These are phyloP conservation scores for Protophormia terraenovae DNA, from an alignment of 2,888 invertebrate genomes.

Conservation along the genomic window DNA sequence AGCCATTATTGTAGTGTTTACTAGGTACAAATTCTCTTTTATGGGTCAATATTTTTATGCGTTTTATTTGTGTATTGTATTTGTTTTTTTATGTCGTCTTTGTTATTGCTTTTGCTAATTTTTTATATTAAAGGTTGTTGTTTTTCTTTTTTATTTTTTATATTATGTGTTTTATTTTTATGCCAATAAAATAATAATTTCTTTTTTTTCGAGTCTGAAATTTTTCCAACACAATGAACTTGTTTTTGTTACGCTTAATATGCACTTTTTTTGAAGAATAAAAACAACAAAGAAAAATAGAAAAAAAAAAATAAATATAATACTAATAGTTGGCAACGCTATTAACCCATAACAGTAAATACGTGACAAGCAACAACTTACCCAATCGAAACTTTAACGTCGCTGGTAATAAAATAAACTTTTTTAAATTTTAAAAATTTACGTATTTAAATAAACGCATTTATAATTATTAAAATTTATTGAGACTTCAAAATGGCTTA, in stretches of 20 bases:
- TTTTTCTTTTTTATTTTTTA: background rate
- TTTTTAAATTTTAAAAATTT: too few relatives aligned
- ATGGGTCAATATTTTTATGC: conserved; percentile 2
- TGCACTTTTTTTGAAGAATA: conserved; percentile 2
- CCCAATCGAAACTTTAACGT: too few relatives aligned
- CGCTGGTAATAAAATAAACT: too few relatives aligned
- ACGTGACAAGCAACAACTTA: too few relatives aligned
- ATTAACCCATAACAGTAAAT: background rate
- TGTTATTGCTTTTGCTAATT: background rate
- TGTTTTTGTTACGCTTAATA: conserved; percentile 23
- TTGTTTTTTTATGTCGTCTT: background rate
- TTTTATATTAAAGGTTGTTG: background rate
- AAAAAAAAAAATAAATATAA: background rate
- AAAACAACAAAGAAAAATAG: background rate
- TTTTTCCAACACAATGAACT: conserved; percentile 32
- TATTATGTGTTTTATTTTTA: background rate
- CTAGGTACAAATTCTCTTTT: background rate
- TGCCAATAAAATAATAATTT: background rate
- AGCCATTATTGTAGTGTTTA: conserved; percentile 14
- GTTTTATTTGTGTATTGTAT: background rate
- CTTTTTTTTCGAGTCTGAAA: conserved; percentile 2
- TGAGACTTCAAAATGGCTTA: too few relatives aligned
- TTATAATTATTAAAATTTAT: too few relatives aligned
- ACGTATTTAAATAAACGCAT: too few relatives aligned
- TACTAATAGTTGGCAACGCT: conserved; percentile 5